Conservation (phyloP, 2,888 invertebrate species). For the Danaus chrysippus region DNA sequence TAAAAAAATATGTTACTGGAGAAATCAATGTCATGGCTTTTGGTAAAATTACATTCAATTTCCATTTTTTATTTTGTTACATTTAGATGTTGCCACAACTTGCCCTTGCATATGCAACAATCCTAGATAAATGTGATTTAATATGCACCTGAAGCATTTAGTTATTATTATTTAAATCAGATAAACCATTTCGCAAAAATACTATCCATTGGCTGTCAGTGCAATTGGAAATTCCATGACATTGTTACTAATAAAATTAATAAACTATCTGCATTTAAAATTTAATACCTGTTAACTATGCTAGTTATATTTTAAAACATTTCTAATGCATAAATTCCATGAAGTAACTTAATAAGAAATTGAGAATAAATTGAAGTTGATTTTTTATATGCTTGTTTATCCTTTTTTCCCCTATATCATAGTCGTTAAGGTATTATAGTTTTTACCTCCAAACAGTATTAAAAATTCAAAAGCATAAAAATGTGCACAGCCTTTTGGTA, state of each 20-base stretch:
- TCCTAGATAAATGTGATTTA: conserved; percentile 56
- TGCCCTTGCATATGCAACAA: conserved; percentile 52
- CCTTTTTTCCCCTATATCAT: background rate
- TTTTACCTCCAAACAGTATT: too few species aligned
- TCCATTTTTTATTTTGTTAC: background rate
- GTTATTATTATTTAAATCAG: conserved; percentile 22
- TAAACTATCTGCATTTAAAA: conserved; percentile 68
- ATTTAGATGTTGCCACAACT: conserved; percentile 65
- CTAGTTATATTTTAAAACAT: conserved; percentile 74
- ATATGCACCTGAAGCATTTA: conserved; percentile 57
- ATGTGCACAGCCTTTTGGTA: too few species aligned
- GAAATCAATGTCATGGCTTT: conserved; percentile 62
- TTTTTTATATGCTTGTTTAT: conserved; percentile 53
- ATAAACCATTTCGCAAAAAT: background rate
- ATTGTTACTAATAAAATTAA: conserved; percentile 57
- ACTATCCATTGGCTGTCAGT: conserved; percentile 40
- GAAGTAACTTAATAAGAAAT: conserved; percentile 67
- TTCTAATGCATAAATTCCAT: conserved; percentile 75
- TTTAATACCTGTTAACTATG: conserved; percentile 72
- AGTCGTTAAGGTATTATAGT: too few species aligned
- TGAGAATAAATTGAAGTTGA: conserved; percentile 76
- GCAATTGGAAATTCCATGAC: conserved; percentile 63
- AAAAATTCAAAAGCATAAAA: too few species aligned
- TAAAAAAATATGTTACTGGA: conserved; percentile 43
- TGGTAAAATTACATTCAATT: conserved; percentile 24